phyloP scores from a whole-genome alignment of 1,140 invertebrate genomes.

The Tribolium madens region DNA sequence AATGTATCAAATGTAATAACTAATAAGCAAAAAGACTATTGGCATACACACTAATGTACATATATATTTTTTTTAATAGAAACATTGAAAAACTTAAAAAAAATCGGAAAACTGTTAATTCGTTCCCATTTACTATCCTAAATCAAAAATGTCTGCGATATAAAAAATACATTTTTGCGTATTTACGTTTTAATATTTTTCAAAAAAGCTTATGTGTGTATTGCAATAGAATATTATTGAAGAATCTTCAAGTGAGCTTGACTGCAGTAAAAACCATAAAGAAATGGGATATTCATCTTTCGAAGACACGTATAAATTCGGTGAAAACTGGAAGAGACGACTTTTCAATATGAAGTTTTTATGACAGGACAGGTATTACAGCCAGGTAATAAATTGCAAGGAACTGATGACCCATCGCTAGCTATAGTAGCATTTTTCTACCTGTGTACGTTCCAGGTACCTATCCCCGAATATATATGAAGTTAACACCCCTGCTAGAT shows the following conservation, averaged over 20 bases:
- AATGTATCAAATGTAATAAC: neutral
- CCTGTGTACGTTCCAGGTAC: constrained; percentile 1
- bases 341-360: constrained; percentile 26
- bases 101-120: too few relatives aligned
- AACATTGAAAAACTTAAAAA: too few relatives aligned
- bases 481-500: constrained; percentile 19
- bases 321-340: neutral
- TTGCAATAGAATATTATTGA: neutral
- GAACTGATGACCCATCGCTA: constrained; percentile 23
- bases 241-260: constrained; percentile 15
- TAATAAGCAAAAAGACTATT: too few relatives aligned
- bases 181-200: too few relatives aligned
- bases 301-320: constrained; percentile 1
- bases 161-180: neutral
- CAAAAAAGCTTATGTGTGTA: neutral
- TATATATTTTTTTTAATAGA: too few relatives aligned
- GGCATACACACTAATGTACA: too few relatives aligned
- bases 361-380: constrained; percentile 27
- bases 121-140: too few relatives aligned
- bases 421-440: constrained; percentile 35
- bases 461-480: constrained; percentile 11
- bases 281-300: constrained; percentile 32
- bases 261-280: constrained; percentile 25
- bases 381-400: constrained; percentile 33
- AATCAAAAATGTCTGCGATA: too few relatives aligned